phyloP scores from a whole-genome alignment of 2,888 invertebrate genomes.

The Galerucella pusilla region DNA sequence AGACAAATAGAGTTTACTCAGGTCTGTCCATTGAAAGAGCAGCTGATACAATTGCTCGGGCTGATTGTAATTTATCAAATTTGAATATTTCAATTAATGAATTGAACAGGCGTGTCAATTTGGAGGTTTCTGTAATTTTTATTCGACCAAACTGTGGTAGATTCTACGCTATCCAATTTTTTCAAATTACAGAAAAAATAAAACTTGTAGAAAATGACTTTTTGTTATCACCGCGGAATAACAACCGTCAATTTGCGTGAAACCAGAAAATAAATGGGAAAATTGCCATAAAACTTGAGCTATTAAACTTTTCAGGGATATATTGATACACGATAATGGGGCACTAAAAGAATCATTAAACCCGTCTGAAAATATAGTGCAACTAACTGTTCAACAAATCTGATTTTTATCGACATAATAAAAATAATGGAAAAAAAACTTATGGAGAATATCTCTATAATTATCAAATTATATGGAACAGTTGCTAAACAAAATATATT shows the following conservation, averaged over 20 bases:
- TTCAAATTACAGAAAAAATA: not conserved
- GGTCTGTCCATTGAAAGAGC: constrained; percentile 11
- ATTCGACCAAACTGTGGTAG: no score
- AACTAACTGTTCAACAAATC: not conserved
- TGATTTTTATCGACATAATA: constrained; percentile 3
- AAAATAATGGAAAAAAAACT: not conserved
- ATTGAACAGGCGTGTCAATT: no score
- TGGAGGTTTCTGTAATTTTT: no score
- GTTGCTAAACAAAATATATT: not conserved
- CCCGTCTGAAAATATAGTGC: constrained; percentile 11
- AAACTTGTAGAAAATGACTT: constrained; percentile 7
- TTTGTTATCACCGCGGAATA: constrained; percentile 17
- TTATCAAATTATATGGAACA: not conserved
- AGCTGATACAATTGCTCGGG: constrained; percentile 12
- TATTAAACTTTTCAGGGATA: constrained; percentile 36
- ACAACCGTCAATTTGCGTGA: constrained; percentile 31
- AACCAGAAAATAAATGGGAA: constrained; percentile 35
- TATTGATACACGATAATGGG: constrained; percentile 37
- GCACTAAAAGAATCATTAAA: constrained; percentile 17
- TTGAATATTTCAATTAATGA: no score
- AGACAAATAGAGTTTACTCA: constrained; percentile 30
- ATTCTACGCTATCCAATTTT: not conserved
- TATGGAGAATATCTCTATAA: not conserved
- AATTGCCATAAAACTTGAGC: constrained; percentile 37
- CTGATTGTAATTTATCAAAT: constrained; percentile 17